Evolutionary conservation across 2,797 vertebrate genomes (phyloP).

Genomic region (Pantherophis alleghaniensis): DNA sequence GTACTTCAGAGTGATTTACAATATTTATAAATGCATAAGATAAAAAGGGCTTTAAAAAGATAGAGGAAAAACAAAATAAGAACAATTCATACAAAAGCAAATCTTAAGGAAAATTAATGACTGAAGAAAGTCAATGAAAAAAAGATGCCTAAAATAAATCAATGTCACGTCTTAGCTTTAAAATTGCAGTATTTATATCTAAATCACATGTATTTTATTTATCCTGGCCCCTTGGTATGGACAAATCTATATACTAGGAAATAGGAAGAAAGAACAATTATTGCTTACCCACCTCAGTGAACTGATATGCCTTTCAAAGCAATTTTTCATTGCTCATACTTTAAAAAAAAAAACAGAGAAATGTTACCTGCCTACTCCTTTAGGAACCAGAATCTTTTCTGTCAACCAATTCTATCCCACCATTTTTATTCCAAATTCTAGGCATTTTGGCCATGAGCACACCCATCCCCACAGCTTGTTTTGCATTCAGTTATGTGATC

Average conservation of each 20-base stretch:
- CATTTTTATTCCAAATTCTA: not conserved
- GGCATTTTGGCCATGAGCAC: not conserved
- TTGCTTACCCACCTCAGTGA: not conserved
- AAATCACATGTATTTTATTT: not conserved
- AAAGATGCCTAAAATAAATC: not conserved
- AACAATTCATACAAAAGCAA: not conserved
- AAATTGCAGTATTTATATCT: not conserved
- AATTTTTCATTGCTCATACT: not conserved
- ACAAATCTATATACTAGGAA: not conserved
- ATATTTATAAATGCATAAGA: not conserved
- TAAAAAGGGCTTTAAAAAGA: not conserved
- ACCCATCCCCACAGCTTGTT: not conserved
- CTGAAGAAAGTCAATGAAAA: not conserved
- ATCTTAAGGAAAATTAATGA: not conserved
- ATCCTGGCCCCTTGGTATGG: not conserved
- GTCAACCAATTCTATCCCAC: not conserved
- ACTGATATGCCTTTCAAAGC: constrained; percentile 26
- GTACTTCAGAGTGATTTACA: not conserved
- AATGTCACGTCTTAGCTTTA: not conserved
- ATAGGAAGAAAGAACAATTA: not conserved
- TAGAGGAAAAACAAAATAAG: not conserved
- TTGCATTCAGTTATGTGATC: not conserved
- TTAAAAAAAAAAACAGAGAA: not conserved
- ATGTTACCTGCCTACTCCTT: not conserved
- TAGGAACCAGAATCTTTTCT: not conserved